phyloP scores from a whole-genome alignment of 2,888 invertebrate species.

The Rhabditoides inermis region DNA sequence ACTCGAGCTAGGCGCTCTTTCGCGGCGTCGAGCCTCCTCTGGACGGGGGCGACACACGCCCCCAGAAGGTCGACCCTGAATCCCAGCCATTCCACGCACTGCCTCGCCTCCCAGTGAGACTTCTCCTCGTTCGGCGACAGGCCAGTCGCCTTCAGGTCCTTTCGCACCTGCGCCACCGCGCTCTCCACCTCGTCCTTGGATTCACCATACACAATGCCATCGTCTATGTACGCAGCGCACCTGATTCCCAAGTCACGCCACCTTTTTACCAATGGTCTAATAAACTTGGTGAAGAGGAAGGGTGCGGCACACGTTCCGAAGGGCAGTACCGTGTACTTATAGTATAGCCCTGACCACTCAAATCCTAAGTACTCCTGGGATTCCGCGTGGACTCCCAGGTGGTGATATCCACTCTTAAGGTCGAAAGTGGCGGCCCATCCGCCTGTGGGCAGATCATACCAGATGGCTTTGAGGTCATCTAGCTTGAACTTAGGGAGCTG shows the following conservation, averaged over 20 bases:
- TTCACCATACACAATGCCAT: not conserved
- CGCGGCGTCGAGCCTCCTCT: too few species aligned
- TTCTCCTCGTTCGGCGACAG: not conserved
- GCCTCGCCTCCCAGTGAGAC: not conserved
- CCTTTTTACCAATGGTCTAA: not conserved
- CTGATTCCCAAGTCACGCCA: not conserved
- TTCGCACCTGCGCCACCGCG: not conserved
- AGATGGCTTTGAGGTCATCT: too few species aligned
- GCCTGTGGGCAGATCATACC: too few species aligned
- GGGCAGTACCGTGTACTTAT: not conserved
- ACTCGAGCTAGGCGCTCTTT: too few species aligned
- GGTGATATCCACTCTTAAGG: conserved; percentile 1
- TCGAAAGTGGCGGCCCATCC: conserved; percentile 1
- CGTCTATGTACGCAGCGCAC: not conserved
- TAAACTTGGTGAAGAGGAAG: not conserved
- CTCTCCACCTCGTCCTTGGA: not conserved
- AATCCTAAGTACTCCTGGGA: not conserved
- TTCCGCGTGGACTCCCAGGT: not conserved
- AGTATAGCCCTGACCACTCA: not conserved
- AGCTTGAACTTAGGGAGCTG: not conserved
- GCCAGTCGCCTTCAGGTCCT: not conserved
- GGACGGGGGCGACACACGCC: too few species aligned
- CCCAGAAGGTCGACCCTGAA: too few species aligned
- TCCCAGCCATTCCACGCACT: too few species aligned
- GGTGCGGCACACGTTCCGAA: conserved; percentile 1